Evolutionary conservation across 2,113 vertebrate genomes (phyloP).

Genomic region (Phylloscopus whistleri): DNA sequence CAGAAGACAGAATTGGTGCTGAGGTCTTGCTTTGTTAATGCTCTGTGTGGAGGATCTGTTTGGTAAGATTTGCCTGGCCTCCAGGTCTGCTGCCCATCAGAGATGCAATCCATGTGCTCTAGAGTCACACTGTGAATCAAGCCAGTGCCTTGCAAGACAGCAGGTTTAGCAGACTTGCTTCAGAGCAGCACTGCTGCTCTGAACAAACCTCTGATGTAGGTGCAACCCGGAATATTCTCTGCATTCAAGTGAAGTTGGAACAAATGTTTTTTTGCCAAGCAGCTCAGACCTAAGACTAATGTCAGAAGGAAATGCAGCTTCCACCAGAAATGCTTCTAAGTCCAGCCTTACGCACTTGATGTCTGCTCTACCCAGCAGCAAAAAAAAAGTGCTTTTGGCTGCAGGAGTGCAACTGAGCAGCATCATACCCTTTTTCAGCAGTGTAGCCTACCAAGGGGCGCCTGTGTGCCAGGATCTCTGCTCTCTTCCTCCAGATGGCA

Average conservation of each 20-base stretch:
- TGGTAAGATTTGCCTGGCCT: background rate
- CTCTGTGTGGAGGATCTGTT: background rate
- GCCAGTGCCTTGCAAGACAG: background rate
- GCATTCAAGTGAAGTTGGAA: background rate
- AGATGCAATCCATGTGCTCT: background rate
- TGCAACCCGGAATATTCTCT: background rate
- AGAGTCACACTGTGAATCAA: background rate
- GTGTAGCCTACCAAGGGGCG: background rate
- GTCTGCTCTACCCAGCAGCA: background rate
- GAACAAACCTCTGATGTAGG: background rate
- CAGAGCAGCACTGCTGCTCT: background rate
- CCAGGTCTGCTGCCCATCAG: background rate
- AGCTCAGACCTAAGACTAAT: background rate
- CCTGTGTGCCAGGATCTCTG: background rate
- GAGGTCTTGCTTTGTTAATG: background rate
- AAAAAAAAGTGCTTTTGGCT: background rate
- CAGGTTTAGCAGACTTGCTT: background rate
- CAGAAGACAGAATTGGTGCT: background rate
- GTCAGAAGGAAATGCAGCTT: background rate
- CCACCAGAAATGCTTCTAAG: background rate
- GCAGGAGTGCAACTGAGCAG: background rate
- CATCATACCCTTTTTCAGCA: background rate
- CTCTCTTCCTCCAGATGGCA: background rate
- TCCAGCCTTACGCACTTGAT: background rate
- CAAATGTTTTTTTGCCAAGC: background rate